Percentiles rank a stretch among this genome's conserved stretches.
These are phyloP conservation scores for Hirudo medicinalis DNA, from an alignment of 1,140 invertebrate genomes.

Conservation along the genomic window DNA sequence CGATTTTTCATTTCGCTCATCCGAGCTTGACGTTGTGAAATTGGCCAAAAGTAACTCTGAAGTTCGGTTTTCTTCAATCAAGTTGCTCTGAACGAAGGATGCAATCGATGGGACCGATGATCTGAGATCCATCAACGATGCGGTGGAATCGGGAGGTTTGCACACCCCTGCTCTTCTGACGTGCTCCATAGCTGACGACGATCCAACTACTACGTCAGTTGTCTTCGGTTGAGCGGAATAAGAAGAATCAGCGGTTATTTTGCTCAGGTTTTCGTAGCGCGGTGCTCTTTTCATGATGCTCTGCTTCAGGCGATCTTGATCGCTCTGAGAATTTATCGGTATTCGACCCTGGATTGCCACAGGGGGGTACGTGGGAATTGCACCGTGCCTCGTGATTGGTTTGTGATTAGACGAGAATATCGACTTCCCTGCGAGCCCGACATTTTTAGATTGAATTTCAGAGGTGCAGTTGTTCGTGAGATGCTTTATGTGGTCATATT, in stretches of 20 bases:
- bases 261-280: conserved; percentile 11
- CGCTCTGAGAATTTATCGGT: neutral
- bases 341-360: neutral
- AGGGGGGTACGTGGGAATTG: neutral
- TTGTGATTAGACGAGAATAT: conserved; percentile 16
- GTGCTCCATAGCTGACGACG: neutral
- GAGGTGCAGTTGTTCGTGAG: neutral
- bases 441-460: no score
- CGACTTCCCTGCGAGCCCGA: neutral
- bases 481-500: neutral
- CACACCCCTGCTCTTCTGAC: neutral
- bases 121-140: neutral
- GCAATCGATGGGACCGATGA: neutral
- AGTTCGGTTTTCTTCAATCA: neutral
- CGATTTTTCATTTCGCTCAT: neutral
- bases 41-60: neutral
- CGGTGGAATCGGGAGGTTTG: neutral
- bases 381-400: neutral
- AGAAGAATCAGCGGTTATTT: neutral
- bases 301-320: neutral
- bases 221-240: neutral
- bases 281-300: conserved; percentile 9
- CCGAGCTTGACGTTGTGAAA: neutral
- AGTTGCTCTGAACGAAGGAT: neutral
- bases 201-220: neutral